Percentiles rank a stretch among this genome's conserved stretches.
These are phyloP conservation scores for Lophotis ruficrista DNA, from an alignment of 2,113 vertebrate genomes.

Conservation along the genomic window DNA sequence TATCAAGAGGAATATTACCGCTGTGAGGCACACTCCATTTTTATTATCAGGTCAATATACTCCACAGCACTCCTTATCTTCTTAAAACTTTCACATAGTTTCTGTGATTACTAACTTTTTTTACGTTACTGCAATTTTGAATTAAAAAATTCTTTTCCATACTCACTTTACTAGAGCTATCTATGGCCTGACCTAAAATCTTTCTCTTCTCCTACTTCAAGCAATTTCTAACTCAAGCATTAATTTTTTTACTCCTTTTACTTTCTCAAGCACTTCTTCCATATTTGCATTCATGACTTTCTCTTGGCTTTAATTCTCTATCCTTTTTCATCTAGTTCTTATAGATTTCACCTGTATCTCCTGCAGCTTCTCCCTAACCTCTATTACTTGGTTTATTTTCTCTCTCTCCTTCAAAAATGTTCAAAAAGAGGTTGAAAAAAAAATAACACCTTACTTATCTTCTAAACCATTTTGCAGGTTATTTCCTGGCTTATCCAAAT, in stretches of 20 bases:
- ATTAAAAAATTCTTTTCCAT: background rate
- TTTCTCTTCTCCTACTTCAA: background rate
- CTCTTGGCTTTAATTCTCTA: background rate
- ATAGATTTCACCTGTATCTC: background rate
- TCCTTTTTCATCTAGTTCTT: background rate
- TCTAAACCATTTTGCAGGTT: background rate
- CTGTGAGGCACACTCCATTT: background rate
- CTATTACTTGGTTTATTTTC: background rate
- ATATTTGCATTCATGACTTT: background rate
- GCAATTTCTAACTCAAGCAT: background rate
- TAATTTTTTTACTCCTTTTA: background rate
- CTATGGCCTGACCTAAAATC: background rate
- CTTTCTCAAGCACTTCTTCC: background rate
- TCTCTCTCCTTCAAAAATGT: background rate
- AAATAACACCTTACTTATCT: background rate
- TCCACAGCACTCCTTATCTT: background rate
- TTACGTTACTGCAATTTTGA: background rate
- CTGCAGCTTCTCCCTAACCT: background rate
- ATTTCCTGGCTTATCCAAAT: background rate
- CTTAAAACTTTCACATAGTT: background rate
- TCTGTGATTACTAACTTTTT: background rate
- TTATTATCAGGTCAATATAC: conserved; percentile 13
- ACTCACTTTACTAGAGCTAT: background rate
- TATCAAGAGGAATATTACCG: background rate
- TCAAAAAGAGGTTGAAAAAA: background rate